A percentile compares a stretch with the other conserved stretches of the same genome.
phyloP scores from a whole-genome alignment of 1,140 invertebrate species.

The Elysia chlorotica region DNA sequence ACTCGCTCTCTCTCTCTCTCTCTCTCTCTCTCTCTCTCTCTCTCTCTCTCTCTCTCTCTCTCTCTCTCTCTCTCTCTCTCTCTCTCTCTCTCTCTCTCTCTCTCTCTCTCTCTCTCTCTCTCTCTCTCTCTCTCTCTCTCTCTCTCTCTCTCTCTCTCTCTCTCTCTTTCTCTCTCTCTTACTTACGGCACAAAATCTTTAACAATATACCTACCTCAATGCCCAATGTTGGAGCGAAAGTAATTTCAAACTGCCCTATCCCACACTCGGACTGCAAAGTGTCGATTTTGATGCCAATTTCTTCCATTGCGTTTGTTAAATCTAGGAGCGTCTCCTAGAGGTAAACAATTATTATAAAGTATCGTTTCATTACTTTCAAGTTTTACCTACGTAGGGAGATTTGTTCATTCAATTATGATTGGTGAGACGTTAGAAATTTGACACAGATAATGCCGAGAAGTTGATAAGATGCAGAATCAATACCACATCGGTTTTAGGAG shows the following conservation, averaged over 20 bases:
- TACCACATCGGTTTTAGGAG: too few species aligned
- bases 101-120: background rate
- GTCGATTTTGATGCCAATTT: background rate
- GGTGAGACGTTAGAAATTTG: too few species aligned
- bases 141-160: background rate
- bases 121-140: background rate
- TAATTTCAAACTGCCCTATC: conserved; percentile 14
- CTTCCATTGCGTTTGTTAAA: background rate
- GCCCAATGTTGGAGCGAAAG: background rate
- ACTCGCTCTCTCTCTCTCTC: background rate
- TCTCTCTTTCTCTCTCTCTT: background rate
- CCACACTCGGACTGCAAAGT: conserved; percentile 3
- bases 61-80: background rate
- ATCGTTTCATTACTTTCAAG: background rate
- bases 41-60: background rate
- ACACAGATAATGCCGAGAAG: too few species aligned
- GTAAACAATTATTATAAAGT: background rate
- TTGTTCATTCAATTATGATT: too few species aligned
- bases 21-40: background rate
- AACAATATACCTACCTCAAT: conserved; percentile 3
- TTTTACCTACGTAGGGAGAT: too few species aligned
- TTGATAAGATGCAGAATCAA: too few species aligned
- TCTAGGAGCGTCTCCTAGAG: conserved; percentile 13
- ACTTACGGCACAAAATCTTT: background rate
- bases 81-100: background rate